Conservation (phyloP, 1,140 invertebrate species). For the Saxidomus purpurata region DNA sequence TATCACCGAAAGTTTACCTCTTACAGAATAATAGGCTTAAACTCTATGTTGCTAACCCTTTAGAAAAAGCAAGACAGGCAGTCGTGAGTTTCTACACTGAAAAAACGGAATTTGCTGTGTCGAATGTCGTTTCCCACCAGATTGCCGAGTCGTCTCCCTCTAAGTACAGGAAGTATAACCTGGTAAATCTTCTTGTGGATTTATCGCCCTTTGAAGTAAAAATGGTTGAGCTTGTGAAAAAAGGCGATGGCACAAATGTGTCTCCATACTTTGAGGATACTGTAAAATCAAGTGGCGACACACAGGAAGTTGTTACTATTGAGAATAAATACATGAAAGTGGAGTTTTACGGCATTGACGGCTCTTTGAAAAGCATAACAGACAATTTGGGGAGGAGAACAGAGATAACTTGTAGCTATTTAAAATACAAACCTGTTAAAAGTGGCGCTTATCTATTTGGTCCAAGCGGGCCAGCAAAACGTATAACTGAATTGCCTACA, state of each 20-base stretch:
- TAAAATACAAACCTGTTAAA: slow-evolving; percentile 46
- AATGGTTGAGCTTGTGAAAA: background rate
- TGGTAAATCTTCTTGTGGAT: slow-evolving; percentile 4
- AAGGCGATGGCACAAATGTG: background rate
- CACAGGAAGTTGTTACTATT: slow-evolving; percentile 10
- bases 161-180: background rate
- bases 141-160: background rate
- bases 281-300: background rate
- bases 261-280: slow-evolving; percentile 19
- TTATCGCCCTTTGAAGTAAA: slow-evolving; percentile 54
- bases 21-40: slow-evolving; percentile 7
- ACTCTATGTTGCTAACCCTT: slow-evolving; percentile 56
- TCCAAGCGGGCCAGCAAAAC: slow-evolving; percentile 81
- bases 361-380: slow-evolving; percentile 32
- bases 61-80: slow-evolving; percentile 35
- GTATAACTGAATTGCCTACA: slow-evolving; percentile 40
- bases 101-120: slow-evolving; percentile 18
- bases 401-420: background rate
- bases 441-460: slow-evolving; percentile 64
- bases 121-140: background rate
- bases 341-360: slow-evolving; percentile 34
- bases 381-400: slow-evolving; percentile 28
- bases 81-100: slow-evolving; percentile 38
- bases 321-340: slow-evolving; percentile 56
- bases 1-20: background rate